phyloP scores from a whole-genome alignment of 2,888 invertebrate species.

The Cataglyphis rosenhaueri region DNA sequence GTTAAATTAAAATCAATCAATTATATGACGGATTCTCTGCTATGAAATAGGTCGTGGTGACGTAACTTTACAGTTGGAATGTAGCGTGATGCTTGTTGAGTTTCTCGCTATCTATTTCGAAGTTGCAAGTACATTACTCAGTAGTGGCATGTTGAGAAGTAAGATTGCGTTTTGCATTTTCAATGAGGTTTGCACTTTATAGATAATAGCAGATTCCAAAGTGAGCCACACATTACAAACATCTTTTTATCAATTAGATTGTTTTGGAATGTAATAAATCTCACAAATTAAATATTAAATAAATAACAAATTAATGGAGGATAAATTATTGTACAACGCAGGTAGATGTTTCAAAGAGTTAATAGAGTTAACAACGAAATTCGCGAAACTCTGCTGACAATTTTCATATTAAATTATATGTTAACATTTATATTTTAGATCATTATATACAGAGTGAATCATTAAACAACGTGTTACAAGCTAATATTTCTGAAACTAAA shows the following conservation, averaged over 20 bases:
- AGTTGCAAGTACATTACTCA: constrained; percentile 46
- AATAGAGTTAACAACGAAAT: not conserved
- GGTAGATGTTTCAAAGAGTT: not conserved
- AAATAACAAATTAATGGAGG: not conserved
- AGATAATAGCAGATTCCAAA: constrained; percentile 5
- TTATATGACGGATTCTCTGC: not conserved
- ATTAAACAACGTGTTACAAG: no score
- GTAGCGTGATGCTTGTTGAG: constrained; percentile 19
- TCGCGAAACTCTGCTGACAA: not conserved
- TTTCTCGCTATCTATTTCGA: constrained; percentile 41
- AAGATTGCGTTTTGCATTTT: constrained; percentile 43
- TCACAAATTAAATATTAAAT: not conserved
- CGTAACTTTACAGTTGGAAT: constrained; percentile 31
- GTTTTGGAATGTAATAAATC: not conserved
- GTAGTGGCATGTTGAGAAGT: constrained; percentile 48
- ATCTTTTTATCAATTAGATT: not conserved
- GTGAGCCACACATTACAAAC: not conserved
- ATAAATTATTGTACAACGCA: not conserved
- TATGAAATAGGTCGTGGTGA: constrained; percentile 39
- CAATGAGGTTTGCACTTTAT: constrained; percentile 25
- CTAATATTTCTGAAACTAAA: no score
- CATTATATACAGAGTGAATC: not conserved
- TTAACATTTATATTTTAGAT: not conserved
- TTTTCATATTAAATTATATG: constrained; percentile 5
- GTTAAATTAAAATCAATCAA: constrained; percentile 15